Conservation (phyloP, 2,888 invertebrate species). For the Lasioglossum oenotherae region DNA sequence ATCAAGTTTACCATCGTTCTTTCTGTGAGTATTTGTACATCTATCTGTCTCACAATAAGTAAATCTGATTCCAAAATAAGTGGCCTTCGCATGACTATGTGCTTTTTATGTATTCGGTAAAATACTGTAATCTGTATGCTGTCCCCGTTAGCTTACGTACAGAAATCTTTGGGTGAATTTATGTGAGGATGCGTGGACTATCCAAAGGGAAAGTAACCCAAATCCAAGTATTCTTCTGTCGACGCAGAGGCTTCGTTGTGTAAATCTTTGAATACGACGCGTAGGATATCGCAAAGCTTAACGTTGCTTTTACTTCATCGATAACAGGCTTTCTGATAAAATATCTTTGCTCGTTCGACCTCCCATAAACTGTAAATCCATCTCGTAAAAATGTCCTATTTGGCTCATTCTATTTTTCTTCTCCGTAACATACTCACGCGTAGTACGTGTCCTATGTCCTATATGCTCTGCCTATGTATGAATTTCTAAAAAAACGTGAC, state of each 20-base stretch:
- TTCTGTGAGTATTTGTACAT: too few relatives aligned
- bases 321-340: constrained; percentile 71
- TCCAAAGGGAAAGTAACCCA: constrained; percentile 18
- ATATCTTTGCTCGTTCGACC: constrained; percentile 65
- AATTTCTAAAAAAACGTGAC: not conserved
- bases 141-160: not conserved
- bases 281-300: constrained; percentile 54
- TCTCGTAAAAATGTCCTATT: constrained; percentile 61
- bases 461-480: not conserved
- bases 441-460: not conserved
- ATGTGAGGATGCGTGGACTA: constrained; percentile 20
- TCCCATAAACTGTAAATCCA: constrained; percentile 69
- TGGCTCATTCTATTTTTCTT: constrained; percentile 39
- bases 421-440: not conserved
- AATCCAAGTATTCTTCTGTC: constrained; percentile 42
- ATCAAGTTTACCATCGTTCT: too few relatives aligned
- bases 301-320: constrained; percentile 63
- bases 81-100: too few relatives aligned
- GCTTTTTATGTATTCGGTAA: too few relatives aligned
- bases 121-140: not conserved
- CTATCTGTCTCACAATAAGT: too few relatives aligned
- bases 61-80: too few relatives aligned
- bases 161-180: constrained; percentile 17
- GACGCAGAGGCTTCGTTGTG: constrained; percentile 22
- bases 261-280: constrained; percentile 33